Evolutionary conservation across 2,113 vertebrate genomes (phyloP).

Genomic region (Vidua macroura): DNA sequence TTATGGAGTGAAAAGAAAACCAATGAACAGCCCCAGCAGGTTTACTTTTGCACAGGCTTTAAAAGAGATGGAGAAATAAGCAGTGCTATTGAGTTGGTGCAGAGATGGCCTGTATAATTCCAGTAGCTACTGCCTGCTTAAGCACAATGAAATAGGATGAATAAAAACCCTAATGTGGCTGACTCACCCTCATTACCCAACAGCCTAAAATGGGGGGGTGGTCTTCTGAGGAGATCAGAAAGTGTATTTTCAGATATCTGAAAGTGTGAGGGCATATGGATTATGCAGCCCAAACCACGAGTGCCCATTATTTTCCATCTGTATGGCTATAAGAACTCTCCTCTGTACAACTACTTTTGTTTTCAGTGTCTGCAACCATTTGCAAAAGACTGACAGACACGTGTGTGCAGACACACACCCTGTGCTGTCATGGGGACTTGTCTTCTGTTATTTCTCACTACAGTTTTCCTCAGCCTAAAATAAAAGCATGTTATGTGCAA

Average conservation of each 20-base stretch:
- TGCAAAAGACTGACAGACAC: slow-evolving; percentile 14
- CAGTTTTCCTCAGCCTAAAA: slow-evolving; percentile 13
- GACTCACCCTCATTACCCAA: slow-evolving; percentile 43
- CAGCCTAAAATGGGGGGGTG: background rate
- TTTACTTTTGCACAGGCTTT: slow-evolving; percentile 33
- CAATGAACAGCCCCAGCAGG: slow-evolving; percentile 11
- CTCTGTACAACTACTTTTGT: background rate
- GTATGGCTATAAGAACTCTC: background rate
- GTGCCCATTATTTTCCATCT: slow-evolving; percentile 8
- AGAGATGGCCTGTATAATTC: slow-evolving; percentile 32
- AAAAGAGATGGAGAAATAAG: slow-evolving; percentile 29
- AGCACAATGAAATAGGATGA: slow-evolving; percentile 30
- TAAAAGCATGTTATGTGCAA: background rate
- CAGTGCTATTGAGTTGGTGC: slow-evolving; percentile 5
- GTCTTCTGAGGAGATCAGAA: slow-evolving; percentile 28
- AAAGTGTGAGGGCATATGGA: background rate
- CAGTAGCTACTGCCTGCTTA: slow-evolving; percentile 33
- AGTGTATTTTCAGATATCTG: background rate
- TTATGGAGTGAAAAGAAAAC: slow-evolving; percentile 30
- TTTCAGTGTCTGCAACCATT: slow-evolving; percentile 16
- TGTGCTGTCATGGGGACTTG: background rate
- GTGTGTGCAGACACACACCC: background rate
- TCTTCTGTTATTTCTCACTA: slow-evolving; percentile 28
- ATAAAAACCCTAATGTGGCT: slow-evolving; percentile 24
- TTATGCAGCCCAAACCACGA: background rate